phyloP scores from a whole-genome alignment of 2,113 vertebrate genomes.

The Nematolebias whitei region DNA sequence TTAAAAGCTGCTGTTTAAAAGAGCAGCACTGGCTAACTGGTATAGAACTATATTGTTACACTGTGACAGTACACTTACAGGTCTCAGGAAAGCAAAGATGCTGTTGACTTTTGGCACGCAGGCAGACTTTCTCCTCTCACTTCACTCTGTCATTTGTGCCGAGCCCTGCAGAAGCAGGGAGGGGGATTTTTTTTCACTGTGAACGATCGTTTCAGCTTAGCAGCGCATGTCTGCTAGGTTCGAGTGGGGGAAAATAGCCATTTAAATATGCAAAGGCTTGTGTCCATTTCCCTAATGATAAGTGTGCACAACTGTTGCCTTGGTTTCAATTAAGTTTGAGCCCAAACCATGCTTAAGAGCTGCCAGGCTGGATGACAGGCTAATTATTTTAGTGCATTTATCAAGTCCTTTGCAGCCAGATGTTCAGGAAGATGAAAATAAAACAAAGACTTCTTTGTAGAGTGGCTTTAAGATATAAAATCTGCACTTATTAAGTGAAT shows the following conservation, averaged over 20 bases:
- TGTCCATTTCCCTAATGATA: constrained; percentile 65
- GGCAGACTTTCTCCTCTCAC: constrained; percentile 55
- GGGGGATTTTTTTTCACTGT: constrained; percentile 71
- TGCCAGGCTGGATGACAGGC: constrained; percentile 35
- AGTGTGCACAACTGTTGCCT: constrained; percentile 54
- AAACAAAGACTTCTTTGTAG: background rate
- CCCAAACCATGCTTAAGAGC: constrained; percentile 47
- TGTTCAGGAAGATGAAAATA: constrained; percentile 35
- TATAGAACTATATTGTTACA: constrained; percentile 61
- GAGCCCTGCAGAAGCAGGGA: constrained; percentile 62
- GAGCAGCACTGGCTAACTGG: constrained; percentile 43
- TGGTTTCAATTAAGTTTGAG: constrained; percentile 52
- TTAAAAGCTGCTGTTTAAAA: constrained; percentile 38
- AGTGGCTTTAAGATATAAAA: constrained; percentile 14
- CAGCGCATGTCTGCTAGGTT: constrained; percentile 66
- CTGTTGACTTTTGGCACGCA: constrained; percentile 61
- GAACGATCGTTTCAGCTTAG: constrained; percentile 71
- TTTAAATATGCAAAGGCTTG: constrained; percentile 43
- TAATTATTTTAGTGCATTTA: constrained; percentile 39
- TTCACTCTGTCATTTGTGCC: constrained; percentile 68
- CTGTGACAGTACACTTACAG: constrained; percentile 49
- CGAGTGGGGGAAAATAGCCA: constrained; percentile 36
- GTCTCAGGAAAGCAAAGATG: constrained; percentile 65
- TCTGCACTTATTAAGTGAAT: constrained; percentile 42
- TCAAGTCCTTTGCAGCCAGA: constrained; percentile 26